phyloP scores from a whole-genome alignment of 2,797 vertebrate genomes.

The Phalloptychus januarius region DNA sequence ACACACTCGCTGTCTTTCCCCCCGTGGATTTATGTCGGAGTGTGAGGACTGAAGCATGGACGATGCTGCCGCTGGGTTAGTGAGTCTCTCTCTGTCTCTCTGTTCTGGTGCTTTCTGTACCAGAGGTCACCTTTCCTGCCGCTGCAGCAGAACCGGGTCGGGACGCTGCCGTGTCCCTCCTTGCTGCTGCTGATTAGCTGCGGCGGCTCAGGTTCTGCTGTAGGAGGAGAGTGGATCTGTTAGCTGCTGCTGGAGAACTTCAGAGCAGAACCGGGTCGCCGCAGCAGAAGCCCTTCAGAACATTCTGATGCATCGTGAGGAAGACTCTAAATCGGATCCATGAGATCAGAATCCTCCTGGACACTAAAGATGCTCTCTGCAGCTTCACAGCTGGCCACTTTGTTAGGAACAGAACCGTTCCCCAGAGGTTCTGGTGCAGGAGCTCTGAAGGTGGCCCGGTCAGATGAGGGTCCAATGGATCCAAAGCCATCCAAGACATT shows the following conservation, averaged over 20 bases:
- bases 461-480: not conserved
- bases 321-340: not conserved
- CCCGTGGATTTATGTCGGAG: constrained; percentile 48
- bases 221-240: not conserved
- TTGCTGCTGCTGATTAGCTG: not conserved
- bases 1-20: constrained; percentile 1
- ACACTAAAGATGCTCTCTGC: not conserved
- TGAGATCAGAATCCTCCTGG: not conserved
- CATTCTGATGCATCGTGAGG: not conserved
- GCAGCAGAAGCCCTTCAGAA: not conserved
- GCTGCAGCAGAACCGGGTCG: not conserved
- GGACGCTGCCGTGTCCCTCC: not conserved
- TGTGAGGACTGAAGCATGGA: constrained; percentile 77
- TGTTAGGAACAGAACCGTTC: not conserved
- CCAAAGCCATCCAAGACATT: not conserved
- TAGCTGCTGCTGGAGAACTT: not conserved
- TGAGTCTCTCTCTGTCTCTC: constrained; percentile 6
- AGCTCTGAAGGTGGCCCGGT: no score
- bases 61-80: constrained; percentile 80
- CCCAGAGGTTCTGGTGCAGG: no score
- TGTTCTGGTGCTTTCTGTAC: constrained; percentile 1
- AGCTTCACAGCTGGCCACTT: not conserved
- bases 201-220: not conserved
- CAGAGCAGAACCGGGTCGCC: not conserved
- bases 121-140: not conserved